Evolutionary conservation across 2,797 vertebrate genomes (phyloP), one percentile per base, ranked within the genome.

Genomic region (Netta rufina): DNA sequence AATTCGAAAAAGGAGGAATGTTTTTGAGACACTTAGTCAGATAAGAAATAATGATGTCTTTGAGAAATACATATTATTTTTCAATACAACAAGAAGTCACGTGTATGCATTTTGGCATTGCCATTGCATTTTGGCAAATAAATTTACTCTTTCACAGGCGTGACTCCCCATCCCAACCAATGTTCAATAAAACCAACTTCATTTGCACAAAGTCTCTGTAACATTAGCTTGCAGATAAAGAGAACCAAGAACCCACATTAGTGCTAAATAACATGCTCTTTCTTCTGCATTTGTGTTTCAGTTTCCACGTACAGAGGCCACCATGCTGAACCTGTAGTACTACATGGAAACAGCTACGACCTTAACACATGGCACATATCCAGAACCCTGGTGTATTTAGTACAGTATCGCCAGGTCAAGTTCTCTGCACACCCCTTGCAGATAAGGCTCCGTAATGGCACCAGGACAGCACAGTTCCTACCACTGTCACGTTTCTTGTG

Each of bases 1-100:
- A 95, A 95, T 90, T 84, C 76, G 62, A 88, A 84, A 96, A 8
- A 76, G 58, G 41, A 88, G 96, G 97, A 98, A 97, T 97, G 96
- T 95, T 95, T 96, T 71, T 11, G 30, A 91, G 62, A 75, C 85
- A 94, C 30, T 84, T 66, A 93, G 87, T 92, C 78, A 97, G 92
- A 60, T 45, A 83, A 65, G 56, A 85, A 78, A 76, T 16, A 87
- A 60, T 8, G 5, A 70, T 36, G 28, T 33, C 57, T 92, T 90
- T 76, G 45, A 60, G 43, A 91, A 93, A 89, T 30, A 96, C 67
- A 95, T 21, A 94, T 60, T 70, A 82, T 82, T 87, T 83, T 90
- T 75, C 73, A 88, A 92, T 43, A 94, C 56, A 92, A 91, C 79
- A 88, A 32, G 3, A 94, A 96, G 77, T 33, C 76, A 90, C 54